Evolutionary conservation across 2,888 invertebrate genomes (phyloP).

Genomic region (Drosophila pegasa): DNA sequence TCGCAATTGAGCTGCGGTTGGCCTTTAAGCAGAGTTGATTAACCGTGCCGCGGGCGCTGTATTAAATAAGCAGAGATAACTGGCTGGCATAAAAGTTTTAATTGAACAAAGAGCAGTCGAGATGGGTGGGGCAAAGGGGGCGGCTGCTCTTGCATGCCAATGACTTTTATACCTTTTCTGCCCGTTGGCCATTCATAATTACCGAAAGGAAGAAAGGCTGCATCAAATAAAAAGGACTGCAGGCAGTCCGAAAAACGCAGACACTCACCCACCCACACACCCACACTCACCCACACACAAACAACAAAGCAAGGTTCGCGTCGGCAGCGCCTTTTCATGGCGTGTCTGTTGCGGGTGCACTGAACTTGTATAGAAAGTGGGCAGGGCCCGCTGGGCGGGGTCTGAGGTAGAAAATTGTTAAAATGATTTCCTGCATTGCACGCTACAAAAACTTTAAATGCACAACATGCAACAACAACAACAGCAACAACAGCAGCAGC

Average conservation of each 20-base stretch:
- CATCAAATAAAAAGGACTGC: slow-evolving; percentile 45
- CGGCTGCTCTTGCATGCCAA: slow-evolving; percentile 37
- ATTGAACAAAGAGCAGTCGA: slow-evolving; percentile 60
- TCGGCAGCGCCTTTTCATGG: slow-evolving; percentile 59
- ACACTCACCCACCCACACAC: slow-evolving; percentile 13
- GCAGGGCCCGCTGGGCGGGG: not conserved
- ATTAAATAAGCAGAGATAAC: slow-evolving; percentile 64
- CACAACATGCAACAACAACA: slow-evolving; percentile 65
- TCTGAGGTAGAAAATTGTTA: slow-evolving; percentile 70
- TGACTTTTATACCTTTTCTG: slow-evolving; percentile 61
- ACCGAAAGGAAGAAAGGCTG: slow-evolving; percentile 55
- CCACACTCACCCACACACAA: slow-evolving; percentile 12
- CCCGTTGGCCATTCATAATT: slow-evolving; percentile 74
- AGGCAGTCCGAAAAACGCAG: slow-evolving; percentile 44
- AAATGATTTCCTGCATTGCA: slow-evolving; percentile 79
- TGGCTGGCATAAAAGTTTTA: slow-evolving; percentile 61
- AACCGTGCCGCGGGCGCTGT: slow-evolving; percentile 35
- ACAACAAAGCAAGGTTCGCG: slow-evolving; percentile 67
- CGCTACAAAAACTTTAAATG: slow-evolving; percentile 76
- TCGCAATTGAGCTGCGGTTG: slow-evolving; percentile 26
- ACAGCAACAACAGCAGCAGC: slow-evolving; percentile 62
- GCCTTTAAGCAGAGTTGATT: slow-evolving; percentile 49
- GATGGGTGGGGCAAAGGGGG: not conserved
- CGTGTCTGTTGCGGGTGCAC: slow-evolving; percentile 70
- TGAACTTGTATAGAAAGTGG: slow-evolving; percentile 61